Percentiles rank a stretch among this genome's conserved stretches.
These are phyloP conservation scores for Lycophotia porphyrea DNA, from an alignment of 2,888 invertebrate species.

Conservation along the genomic window DNA sequence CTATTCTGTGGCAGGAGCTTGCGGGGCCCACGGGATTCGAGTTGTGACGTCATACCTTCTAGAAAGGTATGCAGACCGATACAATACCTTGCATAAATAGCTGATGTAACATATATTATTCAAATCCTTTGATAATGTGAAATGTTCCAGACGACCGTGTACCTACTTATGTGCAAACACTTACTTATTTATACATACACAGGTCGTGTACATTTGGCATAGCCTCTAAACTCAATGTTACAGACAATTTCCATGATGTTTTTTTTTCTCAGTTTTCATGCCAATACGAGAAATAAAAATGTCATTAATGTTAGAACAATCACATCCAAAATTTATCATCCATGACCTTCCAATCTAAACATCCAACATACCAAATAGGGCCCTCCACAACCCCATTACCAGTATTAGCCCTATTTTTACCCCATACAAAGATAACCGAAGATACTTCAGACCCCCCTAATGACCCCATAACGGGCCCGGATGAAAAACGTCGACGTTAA, in stretches of 20 bases:
- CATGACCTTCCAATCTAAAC: not conserved
- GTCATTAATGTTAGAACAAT: not conserved
- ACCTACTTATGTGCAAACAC: not conserved
- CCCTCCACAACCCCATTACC: constrained; percentile 40
- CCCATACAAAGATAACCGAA: constrained; percentile 50
- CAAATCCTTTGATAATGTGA: constrained; percentile 17
- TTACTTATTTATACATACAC: not conserved
- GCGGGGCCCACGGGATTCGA: not conserved
- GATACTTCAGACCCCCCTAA: constrained; percentile 60
- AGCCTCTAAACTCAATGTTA: not conserved
- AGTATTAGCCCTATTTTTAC: constrained; percentile 55
- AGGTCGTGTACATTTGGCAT: not conserved
- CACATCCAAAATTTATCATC: not conserved
- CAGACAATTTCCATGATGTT: not conserved
- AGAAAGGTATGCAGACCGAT: constrained; percentile 34
- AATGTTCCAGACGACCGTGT: not conserved
- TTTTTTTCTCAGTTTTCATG: not conserved
- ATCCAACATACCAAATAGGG: not conserved
- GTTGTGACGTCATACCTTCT: constrained; percentile 42
- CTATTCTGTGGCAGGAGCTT: constrained; percentile 2
- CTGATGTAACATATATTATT: constrained; percentile 32
- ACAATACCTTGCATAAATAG: constrained; percentile 15
- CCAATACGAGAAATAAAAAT: not conserved
- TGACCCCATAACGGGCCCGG: constrained; percentile 58
- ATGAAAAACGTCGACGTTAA: constrained; percentile 69